Evolutionary conservation across 2,113 vertebrate genomes (phyloP), one percentile per base, ranked within the genome.

Genomic region (Egretta garzetta): DNA sequence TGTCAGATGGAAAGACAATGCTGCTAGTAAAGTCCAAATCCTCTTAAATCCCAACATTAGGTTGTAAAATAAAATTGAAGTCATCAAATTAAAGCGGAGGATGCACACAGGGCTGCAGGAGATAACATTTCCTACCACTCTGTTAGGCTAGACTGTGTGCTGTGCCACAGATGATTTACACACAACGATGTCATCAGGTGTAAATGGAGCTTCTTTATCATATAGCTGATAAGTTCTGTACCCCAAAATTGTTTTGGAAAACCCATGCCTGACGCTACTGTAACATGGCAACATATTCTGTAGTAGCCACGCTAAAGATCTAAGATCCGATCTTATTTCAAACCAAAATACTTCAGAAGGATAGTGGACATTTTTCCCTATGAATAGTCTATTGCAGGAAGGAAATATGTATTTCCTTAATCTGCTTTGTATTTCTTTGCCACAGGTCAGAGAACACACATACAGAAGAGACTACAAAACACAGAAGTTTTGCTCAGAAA

Each of bases 21-120:
- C 62, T 95, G 58, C 86, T 96, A 86, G 90, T 93, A 74, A 93
- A 97, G 52, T 96, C 95, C 79, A 96, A 98, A 96, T 97, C 93
- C 97, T 97, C 96, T 97, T 96, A 98, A 97, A 91, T 90, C 81
- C 52, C 91, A 95, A 52, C 37, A 96, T 91, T 89, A 89, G 58
- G 91, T 62, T 79, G 19, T 85, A 97, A 80, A 93, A 97, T 96
- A 96, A 95, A 91, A 88, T 90, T 84, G 85, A 76, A 95, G 18
- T n/a, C 53, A 93, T 87, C 66, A 87, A 89, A 91, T 85, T 80
- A 88, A 97, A 95, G 50, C 4, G 2, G n/a, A 67, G 56, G 43
- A 47, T 59, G 18, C 50, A 68, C 35, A 81, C 26, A 59, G 19
- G 50, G 24, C 12, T 89, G 45, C 47, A 81, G 33, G 87, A 64